Evolutionary conservation across 2,797 vertebrate genomes (phyloP).

Genomic region (Mormyrops boulengeri): DNA sequence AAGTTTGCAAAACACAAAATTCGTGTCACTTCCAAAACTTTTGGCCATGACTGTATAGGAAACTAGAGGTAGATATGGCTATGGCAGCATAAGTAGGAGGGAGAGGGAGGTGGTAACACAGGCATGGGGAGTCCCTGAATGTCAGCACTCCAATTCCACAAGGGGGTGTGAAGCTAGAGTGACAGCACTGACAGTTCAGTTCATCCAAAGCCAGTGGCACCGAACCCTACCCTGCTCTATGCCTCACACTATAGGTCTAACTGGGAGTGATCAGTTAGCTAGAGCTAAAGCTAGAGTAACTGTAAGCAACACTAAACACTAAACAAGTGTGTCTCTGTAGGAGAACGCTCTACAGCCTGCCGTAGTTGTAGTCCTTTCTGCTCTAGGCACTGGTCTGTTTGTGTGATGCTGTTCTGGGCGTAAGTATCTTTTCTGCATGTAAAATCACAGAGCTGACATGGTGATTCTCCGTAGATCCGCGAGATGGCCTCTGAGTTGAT

Average conservation of each 20-base stretch:
- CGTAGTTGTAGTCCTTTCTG: background rate
- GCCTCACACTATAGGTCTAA: background rate
- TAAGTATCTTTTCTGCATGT: background rate
- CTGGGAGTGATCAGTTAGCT: background rate
- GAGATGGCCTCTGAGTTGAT: constrained; percentile 73
- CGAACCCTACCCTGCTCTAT: background rate
- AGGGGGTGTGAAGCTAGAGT: background rate
- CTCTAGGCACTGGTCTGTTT: background rate
- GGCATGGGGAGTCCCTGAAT: background rate
- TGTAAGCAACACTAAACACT: background rate
- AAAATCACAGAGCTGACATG: background rate
- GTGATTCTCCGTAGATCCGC: constrained; percentile 62
- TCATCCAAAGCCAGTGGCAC: background rate
- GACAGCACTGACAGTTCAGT: background rate
- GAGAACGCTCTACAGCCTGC: background rate
- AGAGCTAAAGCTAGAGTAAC: background rate
- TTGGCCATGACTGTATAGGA: background rate
- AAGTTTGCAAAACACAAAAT: background rate
- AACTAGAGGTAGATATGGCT: background rate
- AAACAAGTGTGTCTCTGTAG: background rate
- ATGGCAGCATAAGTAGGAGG: background rate
- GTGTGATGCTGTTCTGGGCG: background rate
- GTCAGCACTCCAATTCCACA: background rate
- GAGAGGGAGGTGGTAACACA: background rate
- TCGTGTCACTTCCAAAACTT: background rate